Conservation (phyloP, 92 coral and sea anemone genomes). For the Galaxea fascicularis region DNA sequence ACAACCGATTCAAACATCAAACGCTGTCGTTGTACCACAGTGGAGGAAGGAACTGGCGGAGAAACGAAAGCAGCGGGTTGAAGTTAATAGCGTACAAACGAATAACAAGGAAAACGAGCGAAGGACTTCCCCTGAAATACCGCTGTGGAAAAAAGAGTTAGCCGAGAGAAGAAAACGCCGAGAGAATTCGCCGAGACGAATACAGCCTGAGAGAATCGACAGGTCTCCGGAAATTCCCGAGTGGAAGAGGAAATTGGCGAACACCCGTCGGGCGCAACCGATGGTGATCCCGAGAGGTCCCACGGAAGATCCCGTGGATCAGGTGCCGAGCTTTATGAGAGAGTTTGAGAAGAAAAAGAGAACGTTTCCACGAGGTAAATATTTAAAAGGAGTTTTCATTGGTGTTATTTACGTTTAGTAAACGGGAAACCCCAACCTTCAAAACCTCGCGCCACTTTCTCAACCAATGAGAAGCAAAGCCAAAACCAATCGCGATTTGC, state of each 20-base stretch:
- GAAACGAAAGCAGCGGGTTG: slow-evolving; percentile 42
- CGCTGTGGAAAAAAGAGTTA: slow-evolving; percentile 79
- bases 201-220: slow-evolving; percentile 13
- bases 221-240: slow-evolving; percentile 30
- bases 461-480: too few species aligned
- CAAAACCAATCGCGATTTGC: too few species aligned
- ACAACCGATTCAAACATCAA: slow-evolving; percentile 17
- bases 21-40: slow-evolving; percentile 14
- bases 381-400: not conserved
- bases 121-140: slow-evolving; percentile 60
- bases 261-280: slow-evolving; percentile 35
- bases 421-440: not conserved
- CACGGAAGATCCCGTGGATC: slow-evolving; percentile 61
- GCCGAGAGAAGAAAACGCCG: slow-evolving; percentile 64
- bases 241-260: slow-evolving; percentile 37
- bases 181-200: not conserved
- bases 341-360: slow-evolving; percentile 88
- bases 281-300: slow-evolving; percentile 21
- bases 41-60: slow-evolving; percentile 55
- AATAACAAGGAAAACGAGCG: slow-evolving; percentile 67
- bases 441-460: too few species aligned
- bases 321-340: slow-evolving; percentile 82
- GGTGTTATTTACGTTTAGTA: not conserved
- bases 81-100: slow-evolving; percentile 10
- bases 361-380: slow-evolving; percentile 61